Evolutionary conservation across 2,797 vertebrate species (phyloP).

Genomic region (Valencia hispanica): DNA sequence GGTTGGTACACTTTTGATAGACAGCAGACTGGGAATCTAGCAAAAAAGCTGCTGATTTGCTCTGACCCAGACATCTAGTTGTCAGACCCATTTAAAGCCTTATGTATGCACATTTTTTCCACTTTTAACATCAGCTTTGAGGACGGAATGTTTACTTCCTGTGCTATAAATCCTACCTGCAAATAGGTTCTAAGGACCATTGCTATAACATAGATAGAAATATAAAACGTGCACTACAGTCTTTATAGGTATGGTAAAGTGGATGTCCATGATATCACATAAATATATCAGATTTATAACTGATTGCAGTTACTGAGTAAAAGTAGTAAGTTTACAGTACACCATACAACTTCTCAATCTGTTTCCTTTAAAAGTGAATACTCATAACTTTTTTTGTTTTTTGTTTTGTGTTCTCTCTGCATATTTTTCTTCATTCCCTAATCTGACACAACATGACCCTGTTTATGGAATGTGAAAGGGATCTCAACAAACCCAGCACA

Average conservation of each 20-base stretch:
- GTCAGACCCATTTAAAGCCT: not conserved
- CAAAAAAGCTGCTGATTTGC: not conserved
- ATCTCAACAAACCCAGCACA: slow-evolving; percentile 13
- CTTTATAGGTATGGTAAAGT: not conserved
- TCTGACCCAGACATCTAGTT: not conserved
- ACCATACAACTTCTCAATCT: not conserved
- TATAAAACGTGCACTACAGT: not conserved
- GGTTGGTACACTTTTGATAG: not conserved
- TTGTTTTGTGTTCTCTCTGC: not conserved
- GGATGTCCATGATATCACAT: not conserved
- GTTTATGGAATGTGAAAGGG: not conserved
- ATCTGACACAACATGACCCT: not conserved
- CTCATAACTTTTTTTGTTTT: not conserved
- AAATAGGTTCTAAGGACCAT: too few relatives aligned
- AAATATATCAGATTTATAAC: not conserved
- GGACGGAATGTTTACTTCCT: not conserved
- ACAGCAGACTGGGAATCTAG: not conserved
- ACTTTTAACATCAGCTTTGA: not conserved
- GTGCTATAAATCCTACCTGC: not conserved
- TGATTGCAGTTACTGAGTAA: not conserved
- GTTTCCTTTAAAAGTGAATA: too few relatives aligned
- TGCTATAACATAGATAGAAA: not conserved
- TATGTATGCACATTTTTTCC: not conserved
- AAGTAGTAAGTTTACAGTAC: not conserved
- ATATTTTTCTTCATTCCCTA: not conserved